A percentile compares a stretch with the other conserved stretches of the same genome.
Evolutionary conservation across 2,797 vertebrate genomes (phyloP).

Genomic region (Cossypha caffra): DNA sequence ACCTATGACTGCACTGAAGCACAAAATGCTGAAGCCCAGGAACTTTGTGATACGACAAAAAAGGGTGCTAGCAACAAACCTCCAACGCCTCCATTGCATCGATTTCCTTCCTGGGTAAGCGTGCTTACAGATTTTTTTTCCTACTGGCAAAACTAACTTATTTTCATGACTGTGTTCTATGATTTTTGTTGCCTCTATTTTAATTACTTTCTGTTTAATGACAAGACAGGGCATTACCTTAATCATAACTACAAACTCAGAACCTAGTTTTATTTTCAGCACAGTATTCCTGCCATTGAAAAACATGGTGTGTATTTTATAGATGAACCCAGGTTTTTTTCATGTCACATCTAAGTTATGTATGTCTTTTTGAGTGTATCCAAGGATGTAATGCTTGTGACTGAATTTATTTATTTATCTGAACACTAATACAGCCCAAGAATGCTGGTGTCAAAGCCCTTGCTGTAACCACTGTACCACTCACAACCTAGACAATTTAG

Average conservation of each 20-base stretch:
- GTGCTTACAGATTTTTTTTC: background rate
- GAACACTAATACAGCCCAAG: background rate
- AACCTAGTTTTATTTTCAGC: background rate
- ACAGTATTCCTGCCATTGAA: background rate
- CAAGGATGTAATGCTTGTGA: background rate
- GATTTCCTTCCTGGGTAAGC: conserved; percentile 97
- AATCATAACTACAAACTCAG: background rate
- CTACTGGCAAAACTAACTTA: background rate
- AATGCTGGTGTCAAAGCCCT: background rate
- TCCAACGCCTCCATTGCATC: conserved; percentile 93
- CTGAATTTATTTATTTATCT: background rate
- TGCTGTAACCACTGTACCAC: background rate
- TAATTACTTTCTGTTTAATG: background rate
- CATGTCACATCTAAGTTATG: background rate
- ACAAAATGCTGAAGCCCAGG: conserved; percentile 47
- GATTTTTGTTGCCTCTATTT: background rate
- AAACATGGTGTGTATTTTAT: background rate
- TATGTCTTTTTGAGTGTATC: background rate
- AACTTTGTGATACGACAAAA: conserved; percentile 54
- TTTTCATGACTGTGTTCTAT: background rate
- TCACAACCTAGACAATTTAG: background rate
- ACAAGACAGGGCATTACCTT: background rate
- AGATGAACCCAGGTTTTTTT: background rate
- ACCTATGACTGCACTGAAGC: conserved; percentile 54
- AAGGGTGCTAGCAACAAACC: conserved; percentile 81